Percentiles rank a stretch among this genome's conserved stretches.
Evolutionary conservation across 1,140 invertebrate genomes (phyloP).

Genomic region (Bemisia tabaci): DNA sequence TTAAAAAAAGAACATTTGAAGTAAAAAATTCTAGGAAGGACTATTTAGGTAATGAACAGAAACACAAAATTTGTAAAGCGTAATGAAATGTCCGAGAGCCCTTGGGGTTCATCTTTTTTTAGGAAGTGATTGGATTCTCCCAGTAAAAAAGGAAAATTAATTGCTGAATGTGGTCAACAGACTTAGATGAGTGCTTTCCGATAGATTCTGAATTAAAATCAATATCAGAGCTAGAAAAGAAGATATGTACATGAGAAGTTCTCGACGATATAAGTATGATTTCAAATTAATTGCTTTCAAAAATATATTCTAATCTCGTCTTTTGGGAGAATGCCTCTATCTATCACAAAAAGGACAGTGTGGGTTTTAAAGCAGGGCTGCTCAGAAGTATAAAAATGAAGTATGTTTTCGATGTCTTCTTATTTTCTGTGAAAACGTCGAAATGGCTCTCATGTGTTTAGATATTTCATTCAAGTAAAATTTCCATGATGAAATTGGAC

Average conservation of each 20-base stretch:
- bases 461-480: not conserved
- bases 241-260: not conserved
- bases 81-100: not conserved
- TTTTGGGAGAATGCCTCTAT: too few relatives aligned
- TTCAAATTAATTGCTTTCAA: not conserved
- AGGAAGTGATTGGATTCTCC: not conserved
- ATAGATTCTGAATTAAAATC: too few relatives aligned
- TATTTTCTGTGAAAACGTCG: not conserved
- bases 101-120: not conserved
- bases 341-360: not conserved
- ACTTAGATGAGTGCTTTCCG: not conserved
- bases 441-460: not conserved
- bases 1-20: too few relatives aligned
- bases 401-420: too few relatives aligned
- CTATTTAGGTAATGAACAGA: too few relatives aligned
- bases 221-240: not conserved
- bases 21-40: too few relatives aligned
- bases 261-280: not conserved
- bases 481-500: too few relatives aligned
- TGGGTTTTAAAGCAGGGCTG: not conserved
- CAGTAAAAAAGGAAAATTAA: not conserved
- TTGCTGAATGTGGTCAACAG: not conserved
- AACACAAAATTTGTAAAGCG: not conserved
- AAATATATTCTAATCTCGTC: not conserved
- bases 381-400: not conserved